Evolutionary conservation across 1,140 invertebrate genomes (phyloP).

Genomic region (Diprion similis): DNA sequence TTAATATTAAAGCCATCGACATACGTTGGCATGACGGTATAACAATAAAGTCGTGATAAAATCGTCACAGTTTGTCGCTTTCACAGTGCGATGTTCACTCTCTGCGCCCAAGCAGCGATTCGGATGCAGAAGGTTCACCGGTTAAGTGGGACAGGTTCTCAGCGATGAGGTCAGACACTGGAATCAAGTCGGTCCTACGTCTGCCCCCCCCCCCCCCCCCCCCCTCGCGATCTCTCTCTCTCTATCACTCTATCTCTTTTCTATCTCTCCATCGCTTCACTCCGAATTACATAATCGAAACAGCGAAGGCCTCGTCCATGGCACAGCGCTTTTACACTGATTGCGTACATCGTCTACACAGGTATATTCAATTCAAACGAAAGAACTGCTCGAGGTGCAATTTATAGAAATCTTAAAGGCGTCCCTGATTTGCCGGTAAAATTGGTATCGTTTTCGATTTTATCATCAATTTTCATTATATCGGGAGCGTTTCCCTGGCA

Average conservation of each 20-base stretch:
- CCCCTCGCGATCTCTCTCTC: background rate
- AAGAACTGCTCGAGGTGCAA: no score
- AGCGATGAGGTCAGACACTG: slow-evolving; percentile 41
- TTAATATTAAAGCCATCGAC: no score
- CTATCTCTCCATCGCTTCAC: background rate
- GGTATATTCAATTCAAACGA: no score
- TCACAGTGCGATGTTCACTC: slow-evolving; percentile 1
- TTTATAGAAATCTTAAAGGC: no score
- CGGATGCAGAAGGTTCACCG: background rate
- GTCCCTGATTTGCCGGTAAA: no score
- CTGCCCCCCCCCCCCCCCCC: background rate
- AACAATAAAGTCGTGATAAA: background rate
- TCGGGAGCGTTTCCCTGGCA: no score
- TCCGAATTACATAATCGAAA: slow-evolving; percentile 1
- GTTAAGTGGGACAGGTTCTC: slow-evolving; percentile 49
- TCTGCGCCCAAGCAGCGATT: background rate
- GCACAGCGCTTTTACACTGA: no score
- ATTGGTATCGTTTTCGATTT: no score
- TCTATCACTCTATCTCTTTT: background rate
- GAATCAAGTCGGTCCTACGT: background rate
- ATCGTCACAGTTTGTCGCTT: slow-evolving; percentile 2
- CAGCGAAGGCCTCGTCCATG: background rate
- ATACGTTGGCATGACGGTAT: background rate
- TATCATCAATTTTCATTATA: no score
- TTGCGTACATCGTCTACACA: no score